phyloP scores from a whole-genome alignment of 2,888 invertebrate species.

The Antheraea yamamai region DNA sequence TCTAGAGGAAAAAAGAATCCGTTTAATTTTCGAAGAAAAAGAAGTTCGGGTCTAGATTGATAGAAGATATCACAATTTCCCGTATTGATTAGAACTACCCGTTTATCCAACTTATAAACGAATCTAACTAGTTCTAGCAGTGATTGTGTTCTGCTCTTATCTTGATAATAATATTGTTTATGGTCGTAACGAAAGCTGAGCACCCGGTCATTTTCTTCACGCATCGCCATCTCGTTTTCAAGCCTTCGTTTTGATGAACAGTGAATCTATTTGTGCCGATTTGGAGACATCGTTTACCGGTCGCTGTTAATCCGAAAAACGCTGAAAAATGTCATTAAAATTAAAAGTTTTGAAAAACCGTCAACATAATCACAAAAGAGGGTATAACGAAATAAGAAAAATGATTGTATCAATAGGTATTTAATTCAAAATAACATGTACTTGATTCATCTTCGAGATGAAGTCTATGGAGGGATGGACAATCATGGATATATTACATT shows the following conservation, averaged over 20 bases:
- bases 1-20: too few relatives aligned
- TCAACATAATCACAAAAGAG: background rate
- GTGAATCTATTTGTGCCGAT: conserved; percentile 56
- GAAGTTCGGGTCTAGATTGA: too few relatives aligned
- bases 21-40: too few relatives aligned
- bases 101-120: background rate
- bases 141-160: conserved; percentile 54
- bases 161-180: conserved; percentile 47
- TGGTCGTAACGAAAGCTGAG: conserved; percentile 57
- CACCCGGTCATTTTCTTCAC: conserved; percentile 55
- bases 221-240: conserved; percentile 60
- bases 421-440: background rate
- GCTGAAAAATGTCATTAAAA: conserved; percentile 34
- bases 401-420: conserved; percentile 5
- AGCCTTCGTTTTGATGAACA: conserved; percentile 66
- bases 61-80: background rate
- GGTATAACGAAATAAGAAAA: background rate
- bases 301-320: conserved; percentile 54
- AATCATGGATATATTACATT: background rate
- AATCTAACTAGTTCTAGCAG: conserved; percentile 10
- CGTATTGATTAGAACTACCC: background rate
- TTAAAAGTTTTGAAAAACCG: background rate
- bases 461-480: background rate
- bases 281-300: conserved; percentile 64
- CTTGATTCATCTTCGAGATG: background rate